Conservation (phyloP, 2,113 vertebrate genomes). For the Campylomormyrus numenius region DNA sequence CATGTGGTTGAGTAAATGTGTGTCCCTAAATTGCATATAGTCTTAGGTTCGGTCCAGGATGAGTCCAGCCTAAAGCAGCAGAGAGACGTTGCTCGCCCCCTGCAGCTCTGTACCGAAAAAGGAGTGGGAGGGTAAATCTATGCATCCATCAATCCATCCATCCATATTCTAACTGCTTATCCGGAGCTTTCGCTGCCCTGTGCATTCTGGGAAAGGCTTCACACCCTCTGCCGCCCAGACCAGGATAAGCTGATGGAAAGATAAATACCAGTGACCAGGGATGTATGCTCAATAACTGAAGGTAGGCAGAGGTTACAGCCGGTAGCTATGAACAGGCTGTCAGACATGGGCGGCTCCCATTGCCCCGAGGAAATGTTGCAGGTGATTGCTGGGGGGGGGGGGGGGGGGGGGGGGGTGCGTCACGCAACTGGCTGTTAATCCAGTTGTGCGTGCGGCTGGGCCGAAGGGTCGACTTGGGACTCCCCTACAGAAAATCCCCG, state of each 20-base stretch:
- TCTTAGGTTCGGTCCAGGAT: neutral
- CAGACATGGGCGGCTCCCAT: neutral
- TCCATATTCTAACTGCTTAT: neutral
- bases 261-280: neutral
- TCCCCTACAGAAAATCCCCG: constrained; percentile 35
- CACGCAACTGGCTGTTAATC: constrained; percentile 41
- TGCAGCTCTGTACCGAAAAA: neutral
- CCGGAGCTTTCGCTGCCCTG: neutral
- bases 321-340: neutral
- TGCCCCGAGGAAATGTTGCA: neutral
- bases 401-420: constrained; percentile 27
- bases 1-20: neutral
- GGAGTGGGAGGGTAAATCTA: neutral
- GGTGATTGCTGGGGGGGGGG: neutral
- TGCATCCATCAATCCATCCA: neutral
- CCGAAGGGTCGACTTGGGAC: constrained; percentile 50
- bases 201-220: neutral
- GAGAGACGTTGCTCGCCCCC: neutral
- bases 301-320: neutral
- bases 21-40: neutral
- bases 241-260: neutral
- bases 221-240: neutral
- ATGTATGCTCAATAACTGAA: neutral
- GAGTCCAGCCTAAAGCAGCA: neutral
- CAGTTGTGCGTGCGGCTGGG: constrained; percentile 41